A percentile compares a stretch with the other conserved stretches of the same genome.
phyloP scores from a whole-genome alignment of 2,888 invertebrate genomes.

The Calliopum simillimum region DNA sequence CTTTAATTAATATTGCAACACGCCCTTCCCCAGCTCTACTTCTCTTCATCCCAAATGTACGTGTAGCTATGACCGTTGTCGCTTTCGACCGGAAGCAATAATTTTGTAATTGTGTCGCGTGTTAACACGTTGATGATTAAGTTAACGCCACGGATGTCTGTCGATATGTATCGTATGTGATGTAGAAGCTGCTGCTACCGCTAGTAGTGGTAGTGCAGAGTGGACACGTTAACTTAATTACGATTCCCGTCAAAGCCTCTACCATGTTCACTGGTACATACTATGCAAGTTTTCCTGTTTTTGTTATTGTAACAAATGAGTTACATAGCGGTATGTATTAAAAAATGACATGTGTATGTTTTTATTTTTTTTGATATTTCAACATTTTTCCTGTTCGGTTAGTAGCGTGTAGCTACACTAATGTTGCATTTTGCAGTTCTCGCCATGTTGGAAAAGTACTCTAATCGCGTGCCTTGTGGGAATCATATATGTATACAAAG shows the following conservation, averaged over 20 bases:
- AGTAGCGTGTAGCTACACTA: conserved; percentile 10
- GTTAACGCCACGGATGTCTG: conserved; percentile 23
- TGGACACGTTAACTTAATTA: conserved; percentile 31
- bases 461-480: too few relatives aligned
- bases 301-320: background rate
- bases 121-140: conserved; percentile 31
- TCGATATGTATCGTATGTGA: conserved; percentile 7
- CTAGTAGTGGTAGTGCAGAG: background rate
- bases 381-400: background rate
- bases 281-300: background rate
- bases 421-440: conserved; percentile 16
- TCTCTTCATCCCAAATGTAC: too few relatives aligned
- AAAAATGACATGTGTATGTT: background rate
- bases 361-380: background rate
- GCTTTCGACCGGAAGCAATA: conserved; percentile 20
- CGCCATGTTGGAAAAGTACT: background rate
- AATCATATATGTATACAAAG: too few relatives aligned
- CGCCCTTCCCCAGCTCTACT: too few relatives aligned
- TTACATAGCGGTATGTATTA: conserved; percentile 1
- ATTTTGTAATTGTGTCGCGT: conserved; percentile 34
- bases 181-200: conserved; percentile 2
- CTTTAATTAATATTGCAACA: too few relatives aligned
- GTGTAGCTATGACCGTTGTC: too few relatives aligned
- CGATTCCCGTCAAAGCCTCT: conserved; percentile 11
- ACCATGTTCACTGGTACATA: background rate